These are phyloP conservation scores for Castor canadensis DNA, from an alignment of 2,113 vertebrate genomes.

Conservation along the genomic window DNA sequence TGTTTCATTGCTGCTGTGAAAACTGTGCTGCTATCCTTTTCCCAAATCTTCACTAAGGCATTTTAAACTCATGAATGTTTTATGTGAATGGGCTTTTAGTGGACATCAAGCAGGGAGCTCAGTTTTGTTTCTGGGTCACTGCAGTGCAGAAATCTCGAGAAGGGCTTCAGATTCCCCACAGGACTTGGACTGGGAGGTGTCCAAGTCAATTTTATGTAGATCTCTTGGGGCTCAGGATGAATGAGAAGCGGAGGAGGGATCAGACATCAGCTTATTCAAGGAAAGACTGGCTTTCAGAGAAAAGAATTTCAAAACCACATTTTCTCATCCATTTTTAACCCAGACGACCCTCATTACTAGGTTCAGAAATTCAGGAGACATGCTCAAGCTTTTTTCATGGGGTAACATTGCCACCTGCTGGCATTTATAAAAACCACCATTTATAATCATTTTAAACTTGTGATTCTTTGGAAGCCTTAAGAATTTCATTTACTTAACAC, in stretches of 20 bases:
- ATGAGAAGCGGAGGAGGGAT: not conserved
- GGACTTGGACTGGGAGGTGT: not conserved
- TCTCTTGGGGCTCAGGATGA: constrained; percentile 36
- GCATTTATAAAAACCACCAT: constrained; percentile 1
- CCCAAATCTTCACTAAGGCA: constrained; percentile 53
- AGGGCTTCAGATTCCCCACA: not conserved
- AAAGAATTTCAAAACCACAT: constrained; percentile 45
- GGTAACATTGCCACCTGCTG: constrained; percentile 75
- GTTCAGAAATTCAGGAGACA: constrained; percentile 48
- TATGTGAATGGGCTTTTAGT: constrained; percentile 68
- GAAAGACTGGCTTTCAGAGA: not conserved
- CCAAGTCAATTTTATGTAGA: not conserved
- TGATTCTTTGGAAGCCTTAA: not conserved
- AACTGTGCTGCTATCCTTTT: constrained; percentile 41
- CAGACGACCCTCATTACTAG: constrained; percentile 57
- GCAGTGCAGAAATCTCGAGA: constrained; percentile 41
- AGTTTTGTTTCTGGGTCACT: constrained; percentile 59
- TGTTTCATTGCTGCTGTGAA: not conserved
- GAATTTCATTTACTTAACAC: constrained; percentile 7
- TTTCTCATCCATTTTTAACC: constrained; percentile 65
- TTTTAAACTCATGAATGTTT: constrained; percentile 71
- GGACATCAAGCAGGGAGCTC: constrained; percentile 57
- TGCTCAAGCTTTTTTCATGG: constrained; percentile 44
- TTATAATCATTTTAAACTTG: not conserved
- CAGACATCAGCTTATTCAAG: constrained; percentile 23